Base-by-base conservation (phyloP, 2,797 vertebrate genomes). In the Cetoscarus ocellatus region DNA sequence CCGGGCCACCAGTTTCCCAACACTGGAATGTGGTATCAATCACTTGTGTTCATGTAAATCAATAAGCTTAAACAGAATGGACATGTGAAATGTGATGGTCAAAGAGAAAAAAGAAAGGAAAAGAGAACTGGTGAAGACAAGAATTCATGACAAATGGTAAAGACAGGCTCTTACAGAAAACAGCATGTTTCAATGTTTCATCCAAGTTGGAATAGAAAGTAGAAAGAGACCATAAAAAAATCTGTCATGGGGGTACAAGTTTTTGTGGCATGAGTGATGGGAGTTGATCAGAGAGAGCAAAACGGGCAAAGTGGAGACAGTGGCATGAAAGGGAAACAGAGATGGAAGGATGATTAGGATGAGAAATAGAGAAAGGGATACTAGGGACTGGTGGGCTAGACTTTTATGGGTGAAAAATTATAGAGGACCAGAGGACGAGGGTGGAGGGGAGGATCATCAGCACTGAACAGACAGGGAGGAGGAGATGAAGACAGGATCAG, bases 401-500 rank as follows among this genome's bases (percentile, higher is more conserved):
- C 27, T 63, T 72, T 73, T 59, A 70, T 56, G 60, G 71, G 80
- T 60, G 71, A 75, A 79, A 69, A 69, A 59, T 61, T 54, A 44
- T 35, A 56, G 65, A 64, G 59, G 59, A 45, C 63, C 47, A 65
- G 63, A 69, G 69, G 73, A 57, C 38, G 65, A 63, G 47, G 68
- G 70, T 61, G 80, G 67, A 71, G 73, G 74, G 67, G 61, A 77
- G 53, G 57, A 56, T 62, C 67, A 9, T 67, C 71, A 72, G 80
- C 7, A 0, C 50, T 19, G 80, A 88, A 91, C 87, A 91, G 90
- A 86, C 84, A 89, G 79, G 74, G 83, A 90, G 91, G 86, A 90
- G 90, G 87, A 86, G 90, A 86, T 15, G 61, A 71, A 83, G 88
- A 86, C 72, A 54, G 78, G 75, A 79, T 68, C 73, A 85, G 75